These are phyloP conservation scores for Coleophora flavipennella DNA, from an alignment of 2,888 invertebrate genomes.

Conservation along the genomic window DNA sequence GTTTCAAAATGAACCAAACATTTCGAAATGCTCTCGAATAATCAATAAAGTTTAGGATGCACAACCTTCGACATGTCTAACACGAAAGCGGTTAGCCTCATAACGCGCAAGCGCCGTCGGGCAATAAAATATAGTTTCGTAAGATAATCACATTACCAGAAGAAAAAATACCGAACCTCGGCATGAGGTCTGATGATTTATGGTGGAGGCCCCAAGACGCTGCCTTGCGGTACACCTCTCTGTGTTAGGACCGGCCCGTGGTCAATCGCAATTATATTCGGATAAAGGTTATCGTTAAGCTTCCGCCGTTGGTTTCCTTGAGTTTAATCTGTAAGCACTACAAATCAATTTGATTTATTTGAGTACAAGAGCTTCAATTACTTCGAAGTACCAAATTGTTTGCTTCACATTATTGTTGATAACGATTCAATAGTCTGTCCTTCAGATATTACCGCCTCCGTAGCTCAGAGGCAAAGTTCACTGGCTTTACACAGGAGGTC, in stretches of 20 bases:
- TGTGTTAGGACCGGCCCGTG: slow-evolving; percentile 1
- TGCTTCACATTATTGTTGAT: too few relatives aligned
- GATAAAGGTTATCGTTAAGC: slow-evolving; percentile 7
- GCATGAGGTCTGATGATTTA: slow-evolving; percentile 51
- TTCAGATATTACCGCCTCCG: too few relatives aligned
- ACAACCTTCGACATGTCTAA: slow-evolving; percentile 21
- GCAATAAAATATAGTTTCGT: slow-evolving; percentile 49
- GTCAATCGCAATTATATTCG: slow-evolving; percentile 3
- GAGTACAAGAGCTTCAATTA: too few relatives aligned
- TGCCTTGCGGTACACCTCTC: slow-evolving; percentile 3
- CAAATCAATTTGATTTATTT: too few relatives aligned
- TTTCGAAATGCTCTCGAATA: slow-evolving; percentile 15
- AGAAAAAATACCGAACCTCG: slow-evolving; percentile 39
- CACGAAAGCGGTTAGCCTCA: slow-evolving; percentile 31
- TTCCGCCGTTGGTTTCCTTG: slow-evolving; percentile 7
- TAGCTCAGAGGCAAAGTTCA: too few relatives aligned
- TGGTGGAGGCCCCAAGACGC: slow-evolving; percentile 1
- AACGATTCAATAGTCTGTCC: too few relatives aligned
- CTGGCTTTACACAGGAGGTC: too few relatives aligned
- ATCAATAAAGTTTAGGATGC: slow-evolving; percentile 30
- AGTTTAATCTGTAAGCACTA: not conserved
- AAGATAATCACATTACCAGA: slow-evolving; percentile 43
- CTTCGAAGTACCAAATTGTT: too few relatives aligned
- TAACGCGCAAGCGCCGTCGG: slow-evolving; percentile 7
- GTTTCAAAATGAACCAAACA: slow-evolving; percentile 1